Base-by-base conservation (phyloP, 2,797 vertebrate species). In the Chromis chromis region DNA sequence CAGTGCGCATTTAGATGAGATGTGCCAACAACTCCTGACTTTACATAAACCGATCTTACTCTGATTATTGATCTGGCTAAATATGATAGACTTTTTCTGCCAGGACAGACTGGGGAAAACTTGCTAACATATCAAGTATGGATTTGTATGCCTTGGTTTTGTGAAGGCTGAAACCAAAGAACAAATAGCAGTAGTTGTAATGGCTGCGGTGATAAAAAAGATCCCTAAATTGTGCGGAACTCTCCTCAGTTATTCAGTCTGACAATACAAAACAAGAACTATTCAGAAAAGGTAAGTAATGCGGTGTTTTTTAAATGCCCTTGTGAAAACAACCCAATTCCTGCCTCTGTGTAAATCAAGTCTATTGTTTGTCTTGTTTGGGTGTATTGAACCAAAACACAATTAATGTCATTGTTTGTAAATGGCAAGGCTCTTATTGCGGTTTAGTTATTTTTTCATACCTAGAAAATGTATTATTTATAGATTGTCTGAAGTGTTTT, bases 321-420 rank as follows among this genome's bases (percentile, higher is more conserved):
- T 56, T 53, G 6, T 68, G 50, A 33, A 50, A 68, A 44, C 66
- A 50, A 13, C 24, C 3, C 1, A 58, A 21, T 25, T 56, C 21
- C 19, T 67, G 56, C 44, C 21, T 76, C 52, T 66, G 56, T 59
- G 21, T 71, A 74, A 76, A 79, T 54, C 24, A 68, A 48, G 21
- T 50, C 17, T 68, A 10, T 76, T 76, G 36, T 74, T 71, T 48
- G 42, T 63, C 33, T 59, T 40, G 57, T 77, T 66, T 52, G 60
- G 2, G 25, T 60, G n/a, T 71, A 74, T 84, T 62, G 62, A 74
- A 14, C 42, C 69, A 62, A 59, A 74, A 64, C 10, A 60, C 31
- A 70, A 24, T 55, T 1, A 50, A 60, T 73, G 31, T 49, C 46
- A 24, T 58, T 76, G 54, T 76, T 50, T 80, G 49, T 49, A 19